phyloP scores from a whole-genome alignment of 2,113 vertebrate genomes.

The Vulpes lagopus region DNA sequence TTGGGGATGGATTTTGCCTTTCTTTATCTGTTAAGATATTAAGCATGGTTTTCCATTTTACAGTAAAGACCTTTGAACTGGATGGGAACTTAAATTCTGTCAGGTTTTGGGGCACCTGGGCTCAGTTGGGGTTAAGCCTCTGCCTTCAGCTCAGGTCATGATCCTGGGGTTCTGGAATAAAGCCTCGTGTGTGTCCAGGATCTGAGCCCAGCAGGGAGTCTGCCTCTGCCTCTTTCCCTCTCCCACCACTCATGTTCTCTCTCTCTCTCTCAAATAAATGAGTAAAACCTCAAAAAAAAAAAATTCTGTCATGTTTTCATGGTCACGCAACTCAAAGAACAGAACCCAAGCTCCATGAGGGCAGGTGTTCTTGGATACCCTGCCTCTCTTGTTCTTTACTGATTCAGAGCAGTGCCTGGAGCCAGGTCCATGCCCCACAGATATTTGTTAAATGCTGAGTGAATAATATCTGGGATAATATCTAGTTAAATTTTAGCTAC shows the following conservation, averaged over 20 bases:
- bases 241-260: neutral
- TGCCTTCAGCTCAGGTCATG: neutral
- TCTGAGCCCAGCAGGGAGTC: neutral
- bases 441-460: neutral
- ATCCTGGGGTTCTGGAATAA: neutral
- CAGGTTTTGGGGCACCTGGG: neutral
- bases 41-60: neutral
- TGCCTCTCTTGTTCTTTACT: neutral
- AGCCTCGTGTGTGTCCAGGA: neutral
- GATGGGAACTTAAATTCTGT: neutral
- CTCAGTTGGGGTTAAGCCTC: neutral
- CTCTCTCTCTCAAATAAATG: neutral
- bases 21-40: neutral
- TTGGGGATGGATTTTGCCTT: neutral
- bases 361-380: neutral
- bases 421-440: neutral
- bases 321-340: neutral
- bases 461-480: neutral
- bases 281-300: no score
- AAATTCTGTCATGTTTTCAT: neutral
- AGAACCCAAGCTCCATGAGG: neutral
- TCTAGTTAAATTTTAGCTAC: neutral
- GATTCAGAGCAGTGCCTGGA: neutral
- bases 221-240: neutral
- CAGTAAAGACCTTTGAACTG: neutral